phyloP scores from a whole-genome alignment of 2,113 vertebrate genomes.

The Corynorhinus townsendii region DNA sequence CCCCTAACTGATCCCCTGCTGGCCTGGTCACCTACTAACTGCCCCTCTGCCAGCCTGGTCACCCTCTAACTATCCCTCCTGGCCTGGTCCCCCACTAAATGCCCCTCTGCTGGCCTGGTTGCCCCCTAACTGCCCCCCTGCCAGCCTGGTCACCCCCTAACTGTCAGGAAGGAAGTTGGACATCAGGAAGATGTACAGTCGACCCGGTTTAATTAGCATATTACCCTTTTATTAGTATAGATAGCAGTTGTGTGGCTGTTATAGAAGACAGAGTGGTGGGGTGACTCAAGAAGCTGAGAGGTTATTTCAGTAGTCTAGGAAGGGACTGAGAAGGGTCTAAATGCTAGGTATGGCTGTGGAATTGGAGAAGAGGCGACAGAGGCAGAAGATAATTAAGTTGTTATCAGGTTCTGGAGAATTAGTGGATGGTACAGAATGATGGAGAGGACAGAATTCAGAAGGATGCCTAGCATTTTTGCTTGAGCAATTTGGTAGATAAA shows the following conservation, averaged over 20 bases:
- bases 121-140: too few species aligned
- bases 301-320: background rate
- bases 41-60: too few species aligned
- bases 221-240: too few species aligned
- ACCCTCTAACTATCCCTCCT: too few species aligned
- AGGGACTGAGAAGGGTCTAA: background rate
- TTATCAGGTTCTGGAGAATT: background rate
- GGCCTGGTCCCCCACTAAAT: too few species aligned
- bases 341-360: background rate
- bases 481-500: background rate
- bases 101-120: too few species aligned
- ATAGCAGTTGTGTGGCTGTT: background rate
- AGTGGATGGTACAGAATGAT: background rate
- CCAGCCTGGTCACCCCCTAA: too few species aligned
- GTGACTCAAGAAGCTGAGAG: background rate
- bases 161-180: too few species aligned
- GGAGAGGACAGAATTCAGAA: background rate
- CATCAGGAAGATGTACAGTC: too few species aligned
- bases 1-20: too few species aligned
- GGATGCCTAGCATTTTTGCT: background rate
- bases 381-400: background rate
- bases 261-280: background rate
- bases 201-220: too few species aligned
- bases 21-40: too few species aligned
- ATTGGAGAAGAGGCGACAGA: background rate